Conservation (phyloP, 2,113 vertebrate genomes). For the Pelodiscus sinensis region DNA sequence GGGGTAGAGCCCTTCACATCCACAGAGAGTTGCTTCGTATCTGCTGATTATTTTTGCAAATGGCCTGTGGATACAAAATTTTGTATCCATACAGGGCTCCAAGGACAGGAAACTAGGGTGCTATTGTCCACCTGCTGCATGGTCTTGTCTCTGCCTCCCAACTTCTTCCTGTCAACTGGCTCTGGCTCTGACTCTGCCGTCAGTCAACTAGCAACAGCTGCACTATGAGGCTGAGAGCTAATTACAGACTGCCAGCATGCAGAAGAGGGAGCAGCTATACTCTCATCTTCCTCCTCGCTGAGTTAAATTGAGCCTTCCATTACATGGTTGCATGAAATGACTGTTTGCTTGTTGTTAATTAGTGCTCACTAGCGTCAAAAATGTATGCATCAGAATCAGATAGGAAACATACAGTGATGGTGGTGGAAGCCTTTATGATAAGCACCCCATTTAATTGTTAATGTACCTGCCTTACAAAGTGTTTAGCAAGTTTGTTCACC, state of each 20-base stretch:
- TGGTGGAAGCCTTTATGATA: neutral
- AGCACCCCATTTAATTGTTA: neutral
- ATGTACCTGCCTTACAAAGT: neutral
- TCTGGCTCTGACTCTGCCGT: neutral
- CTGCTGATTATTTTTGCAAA: too few species aligned
- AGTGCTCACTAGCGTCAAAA: neutral
- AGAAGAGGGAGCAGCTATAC: neutral
- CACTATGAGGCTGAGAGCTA: neutral
- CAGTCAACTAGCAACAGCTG: neutral
- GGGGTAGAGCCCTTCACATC: too few species aligned
- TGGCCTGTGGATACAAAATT: too few species aligned
- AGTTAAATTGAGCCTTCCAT: neutral
- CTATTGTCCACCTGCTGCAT: accelerated
- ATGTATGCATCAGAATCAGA: neutral
- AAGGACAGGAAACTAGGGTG: neutral
- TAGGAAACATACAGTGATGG: accelerated
- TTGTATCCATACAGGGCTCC: too few species aligned
- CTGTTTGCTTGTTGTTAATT: neutral
- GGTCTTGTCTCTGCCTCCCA: neutral
- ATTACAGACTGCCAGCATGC: accelerated
- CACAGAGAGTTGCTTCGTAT: too few species aligned
- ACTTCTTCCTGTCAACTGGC: accelerated
- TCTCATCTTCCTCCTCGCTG: neutral
- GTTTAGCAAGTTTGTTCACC: neutral
- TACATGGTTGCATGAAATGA: accelerated